A percentile compares a stretch with the other conserved stretches of the same genome.
Conservation (phyloP, 2,113 vertebrate genomes). For the Dromas ardeola region DNA sequence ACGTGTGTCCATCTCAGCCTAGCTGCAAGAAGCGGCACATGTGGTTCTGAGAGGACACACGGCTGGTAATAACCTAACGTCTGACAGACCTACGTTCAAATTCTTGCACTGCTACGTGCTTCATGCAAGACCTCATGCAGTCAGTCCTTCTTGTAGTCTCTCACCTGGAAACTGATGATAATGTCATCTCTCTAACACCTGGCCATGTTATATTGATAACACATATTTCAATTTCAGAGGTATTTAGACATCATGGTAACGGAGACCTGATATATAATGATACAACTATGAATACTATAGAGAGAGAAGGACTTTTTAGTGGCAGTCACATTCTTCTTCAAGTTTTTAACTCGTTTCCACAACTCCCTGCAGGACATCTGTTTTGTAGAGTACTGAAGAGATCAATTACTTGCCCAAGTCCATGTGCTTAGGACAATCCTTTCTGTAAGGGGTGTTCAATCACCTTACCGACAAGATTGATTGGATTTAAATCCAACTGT, state of each 20-base stretch:
- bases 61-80: not conserved
- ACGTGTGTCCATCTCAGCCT: not conserved
- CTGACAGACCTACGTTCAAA: not conserved
- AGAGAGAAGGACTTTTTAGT: not conserved
- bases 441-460: constrained; percentile 36
- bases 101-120: not conserved
- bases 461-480: constrained; percentile 37
- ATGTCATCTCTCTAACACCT: not conserved
- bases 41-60: not conserved
- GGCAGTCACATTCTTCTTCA: not conserved
- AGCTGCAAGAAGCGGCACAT: not conserved
- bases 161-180: not conserved
- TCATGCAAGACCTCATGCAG: not conserved
- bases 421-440: constrained; percentile 19
- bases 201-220: not conserved
- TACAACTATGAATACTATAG: not conserved
- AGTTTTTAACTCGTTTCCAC: not conserved
- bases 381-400: not conserved
- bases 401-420: constrained; percentile 46
- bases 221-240: not conserved
- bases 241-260: not conserved
- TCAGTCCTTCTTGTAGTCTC: not conserved
- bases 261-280: not conserved
- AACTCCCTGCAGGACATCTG: constrained; percentile 12
- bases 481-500: constrained; percentile 51